Evolutionary conservation across 1,140 invertebrate genomes (phyloP), one percentile per base, ranked within the genome.

Genomic region (Lepidurus couesii): DNA sequence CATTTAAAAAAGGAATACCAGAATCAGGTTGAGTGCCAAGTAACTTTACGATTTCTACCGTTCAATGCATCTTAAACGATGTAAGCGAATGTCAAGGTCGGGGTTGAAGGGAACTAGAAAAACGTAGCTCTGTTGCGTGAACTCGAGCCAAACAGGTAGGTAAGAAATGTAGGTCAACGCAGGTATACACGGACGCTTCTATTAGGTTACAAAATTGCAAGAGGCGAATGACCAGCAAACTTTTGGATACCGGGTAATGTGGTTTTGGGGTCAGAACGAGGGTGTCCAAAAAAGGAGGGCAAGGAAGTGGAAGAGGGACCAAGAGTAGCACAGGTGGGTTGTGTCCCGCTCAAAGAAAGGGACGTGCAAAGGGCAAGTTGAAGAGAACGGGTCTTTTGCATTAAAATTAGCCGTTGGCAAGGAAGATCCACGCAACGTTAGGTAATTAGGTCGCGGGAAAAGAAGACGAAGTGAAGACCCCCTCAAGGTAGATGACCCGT

Each of bases 301-400:
- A 65, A 65, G 53, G 53, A 65, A 65, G 53, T 65, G 53, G 53
- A n/a, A n/a, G 53, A 7, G 53, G 53, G 6, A 7, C 53, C 9
- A 1, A 13, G 10, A 11, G 2, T 16, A 65, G 53, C 53, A 21
- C 53, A 65, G 53, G 53, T 65, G 53, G 6, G 53, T 7, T 47
- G 53, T 13, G 53, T 65, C 53, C 53, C 53, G 53, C 16, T n/a
- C 53, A 7, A 1, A 65, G 13, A 65, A n/a, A 65, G 53, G 16
- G 21, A 65, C 53, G 16, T 16, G 16, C 21, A 21, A 16, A 65
- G 53, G 53, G 53, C 53, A 65, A 65, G 53, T 65, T 65, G 53
- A 65, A 65, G 53, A 16, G 21, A 65, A 65, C 53, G 53, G 53
- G 53, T 65, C 53, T 65, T 65, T 65, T 65, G 53, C n/a, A 65